phyloP scores from a whole-genome alignment of 2,113 vertebrate genomes.

The Stigmatopora nigra region DNA sequence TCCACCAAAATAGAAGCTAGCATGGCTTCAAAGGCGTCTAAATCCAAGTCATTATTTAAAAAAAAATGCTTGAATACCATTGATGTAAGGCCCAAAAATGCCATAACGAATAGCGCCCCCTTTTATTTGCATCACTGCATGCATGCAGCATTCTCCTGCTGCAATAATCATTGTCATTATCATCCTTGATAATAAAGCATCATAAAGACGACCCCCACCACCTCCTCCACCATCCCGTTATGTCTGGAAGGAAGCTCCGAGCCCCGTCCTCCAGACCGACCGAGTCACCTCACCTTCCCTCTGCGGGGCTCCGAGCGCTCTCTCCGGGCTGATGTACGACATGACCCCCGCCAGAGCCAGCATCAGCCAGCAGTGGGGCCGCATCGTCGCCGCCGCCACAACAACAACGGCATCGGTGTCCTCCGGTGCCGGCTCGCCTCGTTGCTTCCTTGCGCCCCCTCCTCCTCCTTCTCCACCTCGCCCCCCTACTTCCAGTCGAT shows the following conservation, averaged over 20 bases:
- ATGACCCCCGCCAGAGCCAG: constrained; percentile 74
- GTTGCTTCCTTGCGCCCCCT: constrained; percentile 7
- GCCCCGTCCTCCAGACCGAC: constrained; percentile 15
- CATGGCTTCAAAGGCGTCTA: constrained; percentile 31
- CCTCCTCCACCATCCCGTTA: constrained; percentile 20
- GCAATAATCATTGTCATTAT: constrained; percentile 4
- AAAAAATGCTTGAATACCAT: constrained; percentile 34
- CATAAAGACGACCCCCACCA: neutral
- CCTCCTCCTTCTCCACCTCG: constrained; percentile 2
- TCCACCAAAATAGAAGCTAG: constrained; percentile 39
- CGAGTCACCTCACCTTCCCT: constrained; percentile 77
- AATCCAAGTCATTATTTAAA: constrained; percentile 3
- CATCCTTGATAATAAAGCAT: constrained; percentile 4
- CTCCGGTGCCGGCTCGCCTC: constrained; percentile 45
- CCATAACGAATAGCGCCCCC: neutral
- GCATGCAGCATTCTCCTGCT: constrained; percentile 23
- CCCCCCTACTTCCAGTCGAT: no score
- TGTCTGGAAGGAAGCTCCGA: constrained; percentile 15
- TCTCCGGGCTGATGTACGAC: constrained; percentile 78
- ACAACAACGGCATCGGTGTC: constrained; percentile 65
- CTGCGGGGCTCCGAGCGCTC: constrained; percentile 82
- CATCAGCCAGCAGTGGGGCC: constrained; percentile 74
- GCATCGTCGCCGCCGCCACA: constrained; percentile 67
- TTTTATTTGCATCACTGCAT: constrained; percentile 45
- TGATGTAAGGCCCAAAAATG: constrained; percentile 34